These are phyloP conservation scores for Polydesmus complanatus DNA, from an alignment of 2,888 invertebrate genomes.

Conservation along the genomic window DNA sequence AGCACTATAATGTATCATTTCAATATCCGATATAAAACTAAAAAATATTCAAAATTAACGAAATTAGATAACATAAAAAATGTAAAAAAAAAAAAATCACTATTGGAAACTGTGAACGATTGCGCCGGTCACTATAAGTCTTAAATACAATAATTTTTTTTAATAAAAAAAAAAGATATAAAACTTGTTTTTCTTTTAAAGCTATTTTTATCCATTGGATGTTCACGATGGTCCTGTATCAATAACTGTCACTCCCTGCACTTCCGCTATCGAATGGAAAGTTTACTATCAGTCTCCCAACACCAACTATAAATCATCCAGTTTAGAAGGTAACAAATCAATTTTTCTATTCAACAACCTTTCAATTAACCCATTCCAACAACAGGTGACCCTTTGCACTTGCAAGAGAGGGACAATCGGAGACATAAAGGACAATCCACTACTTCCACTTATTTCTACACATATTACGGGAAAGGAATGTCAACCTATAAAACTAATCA, in stretches of 20 bases:
- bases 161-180: too few relatives aligned
- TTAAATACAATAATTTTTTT: too few relatives aligned
- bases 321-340: conserved; percentile 10
- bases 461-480: conserved; percentile 15
- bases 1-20: too few relatives aligned
- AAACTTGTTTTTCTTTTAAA: too few relatives aligned
- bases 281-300: conserved; percentile 23
- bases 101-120: too few relatives aligned
- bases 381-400: neutral
- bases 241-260: conserved; percentile 34
- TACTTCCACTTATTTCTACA: conserved; percentile 11
- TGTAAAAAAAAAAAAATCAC: too few relatives aligned
- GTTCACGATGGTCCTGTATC: conserved; percentile 27
- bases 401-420: conserved; percentile 3
- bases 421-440: neutral
- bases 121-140: too few relatives aligned
- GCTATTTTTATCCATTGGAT: conserved; percentile 31
- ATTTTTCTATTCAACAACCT: neutral
- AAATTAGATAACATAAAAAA: too few relatives aligned
- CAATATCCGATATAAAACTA: too few relatives aligned
- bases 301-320: neutral
- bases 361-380: neutral
- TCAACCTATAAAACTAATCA: conserved; percentile 20
- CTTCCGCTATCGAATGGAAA: conserved; percentile 31
- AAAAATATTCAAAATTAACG: too few relatives aligned